These are phyloP conservation scores for Petromus typicus DNA, from an alignment of 2,113 vertebrate species.

Conservation along the genomic window DNA sequence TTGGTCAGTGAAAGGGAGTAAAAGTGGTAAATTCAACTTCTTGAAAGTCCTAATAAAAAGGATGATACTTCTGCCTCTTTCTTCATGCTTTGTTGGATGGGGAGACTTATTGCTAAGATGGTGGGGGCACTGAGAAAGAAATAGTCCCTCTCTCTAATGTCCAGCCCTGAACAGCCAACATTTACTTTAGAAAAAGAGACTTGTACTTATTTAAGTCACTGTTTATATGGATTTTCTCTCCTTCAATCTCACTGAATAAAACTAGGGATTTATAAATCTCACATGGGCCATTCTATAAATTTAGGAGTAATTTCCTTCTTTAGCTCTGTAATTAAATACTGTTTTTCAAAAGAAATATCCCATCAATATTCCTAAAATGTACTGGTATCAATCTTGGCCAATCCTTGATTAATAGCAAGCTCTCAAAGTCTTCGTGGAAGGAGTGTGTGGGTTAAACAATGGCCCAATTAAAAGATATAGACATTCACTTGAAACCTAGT, in stretches of 20 bases:
- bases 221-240: slow-evolving; percentile 1
- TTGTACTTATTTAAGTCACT: background rate
- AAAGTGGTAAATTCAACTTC: background rate
- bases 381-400: background rate
- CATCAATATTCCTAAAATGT: background rate
- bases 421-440: background rate
- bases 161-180: background rate
- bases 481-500: background rate
- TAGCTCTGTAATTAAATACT: background rate
- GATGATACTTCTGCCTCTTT: background rate
- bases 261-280: background rate
- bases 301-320: background rate
- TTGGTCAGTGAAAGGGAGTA: background rate
- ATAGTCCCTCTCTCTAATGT: background rate
- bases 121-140: background rate
- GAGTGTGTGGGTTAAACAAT: background rate
- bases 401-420: background rate
- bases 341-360: background rate
- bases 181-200: background rate
- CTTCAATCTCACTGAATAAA: background rate
- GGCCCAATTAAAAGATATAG: background rate
- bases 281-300: background rate
- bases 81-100: background rate
- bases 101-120: background rate
- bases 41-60: background rate